Percentiles rank a stretch among this genome's conserved stretches.
phyloP scores from a whole-genome alignment of 2,113 vertebrate genomes.

The Zosterops japonicus region DNA sequence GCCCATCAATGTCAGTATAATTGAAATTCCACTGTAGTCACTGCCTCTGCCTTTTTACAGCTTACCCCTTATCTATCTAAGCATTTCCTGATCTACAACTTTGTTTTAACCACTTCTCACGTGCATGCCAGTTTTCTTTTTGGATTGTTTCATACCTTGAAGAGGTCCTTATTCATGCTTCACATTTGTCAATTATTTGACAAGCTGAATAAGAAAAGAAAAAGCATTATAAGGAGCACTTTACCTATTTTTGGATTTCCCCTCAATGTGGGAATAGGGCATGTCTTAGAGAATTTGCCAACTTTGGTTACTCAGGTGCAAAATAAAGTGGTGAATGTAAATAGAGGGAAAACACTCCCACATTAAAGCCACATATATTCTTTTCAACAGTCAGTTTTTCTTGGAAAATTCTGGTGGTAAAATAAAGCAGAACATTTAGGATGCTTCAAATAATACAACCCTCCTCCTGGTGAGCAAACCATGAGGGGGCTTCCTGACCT shows the following conservation, averaged over 20 bases:
- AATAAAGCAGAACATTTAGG: conserved; percentile 49
- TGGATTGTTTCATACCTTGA: conserved; percentile 23
- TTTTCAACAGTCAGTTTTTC: not conserved
- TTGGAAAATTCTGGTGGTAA: not conserved
- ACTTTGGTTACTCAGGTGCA: conserved; percentile 20
- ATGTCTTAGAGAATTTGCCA: conserved; percentile 19
- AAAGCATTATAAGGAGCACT: not conserved
- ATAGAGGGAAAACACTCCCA: not conserved
- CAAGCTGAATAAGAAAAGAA: conserved; percentile 40
- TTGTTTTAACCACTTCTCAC: conserved; percentile 30
- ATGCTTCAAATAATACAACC: conserved; percentile 57
- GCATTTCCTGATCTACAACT: conserved; percentile 14
- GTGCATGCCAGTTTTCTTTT: not conserved
- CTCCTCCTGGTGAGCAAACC: conserved; percentile 58
- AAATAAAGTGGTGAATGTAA: not conserved
- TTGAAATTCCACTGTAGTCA: conserved; percentile 66
- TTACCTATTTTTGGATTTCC: conserved; percentile 32
- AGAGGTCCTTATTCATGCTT: conserved; percentile 49
- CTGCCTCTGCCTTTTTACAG: conserved; percentile 63
- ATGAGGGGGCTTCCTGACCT: conserved; percentile 63
- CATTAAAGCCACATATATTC: not conserved
- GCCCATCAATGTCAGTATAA: conserved; percentile 70
- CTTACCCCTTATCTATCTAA: conserved; percentile 32
- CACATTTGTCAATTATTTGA: conserved; percentile 46
- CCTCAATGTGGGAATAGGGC: not conserved